Conservation (phyloP, 2,888 invertebrate genomes). For the Thymelicus lineola region DNA sequence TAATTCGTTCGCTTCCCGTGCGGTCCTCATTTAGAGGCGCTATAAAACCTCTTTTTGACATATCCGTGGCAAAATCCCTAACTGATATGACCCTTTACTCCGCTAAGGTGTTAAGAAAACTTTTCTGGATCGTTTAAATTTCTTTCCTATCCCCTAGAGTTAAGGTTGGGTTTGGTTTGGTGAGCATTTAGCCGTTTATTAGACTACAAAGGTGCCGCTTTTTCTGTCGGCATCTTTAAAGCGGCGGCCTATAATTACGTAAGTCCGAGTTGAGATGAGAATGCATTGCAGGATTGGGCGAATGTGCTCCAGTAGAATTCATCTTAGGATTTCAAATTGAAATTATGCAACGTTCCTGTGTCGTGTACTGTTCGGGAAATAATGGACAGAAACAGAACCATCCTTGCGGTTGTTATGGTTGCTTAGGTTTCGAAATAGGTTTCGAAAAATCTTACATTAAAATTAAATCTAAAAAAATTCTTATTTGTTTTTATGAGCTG, state of each 20-base stretch:
- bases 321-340: constrained; percentile 42
- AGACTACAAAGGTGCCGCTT: constrained; percentile 80
- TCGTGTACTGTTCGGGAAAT: neutral
- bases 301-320: constrained; percentile 50
- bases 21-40: constrained; percentile 80
- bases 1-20: constrained; percentile 71
- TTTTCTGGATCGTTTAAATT: constrained; percentile 40
- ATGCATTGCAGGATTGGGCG: constrained; percentile 51
- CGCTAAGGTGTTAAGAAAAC: constrained; percentile 81
- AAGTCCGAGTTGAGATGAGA: constrained; percentile 59
- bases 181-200: constrained; percentile 67
- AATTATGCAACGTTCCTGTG: constrained; percentile 34
- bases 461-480: no score
- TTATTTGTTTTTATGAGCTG: no score
- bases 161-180: constrained; percentile 44
- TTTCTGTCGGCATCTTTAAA: constrained; percentile 76
- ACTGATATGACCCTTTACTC: constrained; percentile 81
- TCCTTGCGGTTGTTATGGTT: neutral
- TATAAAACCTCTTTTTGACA: constrained; percentile 85
- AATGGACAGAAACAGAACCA: neutral
- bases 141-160: constrained; percentile 42
- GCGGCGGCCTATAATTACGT: constrained; percentile 77
- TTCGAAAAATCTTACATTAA: neutral
- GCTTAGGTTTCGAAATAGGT: neutral
- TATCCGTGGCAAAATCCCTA: constrained; percentile 85